phyloP scores from a whole-genome alignment of 2,888 invertebrate species.

The Craniophora ligustri region DNA sequence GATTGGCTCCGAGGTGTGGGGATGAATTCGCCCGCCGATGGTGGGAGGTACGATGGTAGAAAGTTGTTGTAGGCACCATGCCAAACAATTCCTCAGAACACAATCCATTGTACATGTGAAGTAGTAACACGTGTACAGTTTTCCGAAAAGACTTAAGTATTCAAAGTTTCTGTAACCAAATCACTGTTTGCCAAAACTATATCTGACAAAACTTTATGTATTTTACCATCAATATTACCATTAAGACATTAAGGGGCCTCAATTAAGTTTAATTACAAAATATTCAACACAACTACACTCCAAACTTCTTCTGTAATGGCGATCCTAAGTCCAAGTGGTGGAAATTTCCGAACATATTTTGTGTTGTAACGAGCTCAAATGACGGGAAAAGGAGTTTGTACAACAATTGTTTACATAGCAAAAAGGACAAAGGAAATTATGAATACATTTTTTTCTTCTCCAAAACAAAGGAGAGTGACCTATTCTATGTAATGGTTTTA shows the following conservation, averaged over 20 bases:
- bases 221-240: conserved; percentile 31
- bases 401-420: conserved; percentile 45
- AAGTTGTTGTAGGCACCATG: no score
- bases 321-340: conserved; percentile 50
- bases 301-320: conserved; percentile 49
- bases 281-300: conserved; percentile 47
- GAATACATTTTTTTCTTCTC: conserved; percentile 72
- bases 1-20: no score
- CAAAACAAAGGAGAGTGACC: conserved; percentile 62
- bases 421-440: conserved; percentile 64
- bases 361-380: conserved; percentile 48
- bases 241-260: conserved; percentile 24
- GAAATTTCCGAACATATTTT: conserved; percentile 51
- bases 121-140: no score
- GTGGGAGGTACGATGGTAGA: no score
- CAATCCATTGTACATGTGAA: no score
- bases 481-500: conserved; percentile 68
- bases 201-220: conserved; percentile 25
- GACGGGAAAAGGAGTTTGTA: conserved; percentile 45
- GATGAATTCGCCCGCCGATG: no score
- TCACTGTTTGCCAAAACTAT: conserved; percentile 19
- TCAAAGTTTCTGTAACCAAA: conserved; percentile 9
- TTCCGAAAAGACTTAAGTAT: no score
- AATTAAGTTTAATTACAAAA: conserved; percentile 54
- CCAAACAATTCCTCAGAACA: no score